Conservation (phyloP, 2,888 invertebrate species). For the Argyra leucocephala region DNA sequence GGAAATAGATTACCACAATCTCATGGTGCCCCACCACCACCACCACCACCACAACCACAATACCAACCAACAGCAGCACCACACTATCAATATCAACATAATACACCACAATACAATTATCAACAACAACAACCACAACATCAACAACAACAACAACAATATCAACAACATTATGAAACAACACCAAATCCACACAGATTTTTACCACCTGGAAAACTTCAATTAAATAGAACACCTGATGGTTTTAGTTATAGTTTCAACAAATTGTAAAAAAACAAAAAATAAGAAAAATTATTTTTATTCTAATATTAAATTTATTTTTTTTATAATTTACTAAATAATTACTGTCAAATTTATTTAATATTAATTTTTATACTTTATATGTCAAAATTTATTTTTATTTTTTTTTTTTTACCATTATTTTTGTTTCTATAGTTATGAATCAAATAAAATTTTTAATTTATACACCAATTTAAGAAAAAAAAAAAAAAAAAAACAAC, state of each 20-base stretch:
- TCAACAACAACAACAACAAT: slow-evolving; percentile 35
- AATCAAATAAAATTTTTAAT: background rate
- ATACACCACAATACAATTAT: slow-evolving; percentile 36
- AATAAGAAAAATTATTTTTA: too few relatives aligned
- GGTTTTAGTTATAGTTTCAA: slow-evolving; percentile 81
- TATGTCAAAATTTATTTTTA: background rate
- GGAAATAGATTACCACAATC: slow-evolving; percentile 36
- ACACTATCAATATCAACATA: slow-evolving; percentile 44
- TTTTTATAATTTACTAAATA: background rate
- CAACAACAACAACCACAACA: slow-evolving; percentile 25
- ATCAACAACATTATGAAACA: slow-evolving; percentile 44
- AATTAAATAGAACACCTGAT: slow-evolving; percentile 76
- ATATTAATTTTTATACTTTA: background rate
- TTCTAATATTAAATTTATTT: background rate
- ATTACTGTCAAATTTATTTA: background rate
- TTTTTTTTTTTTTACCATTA: background rate
- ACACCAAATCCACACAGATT: slow-evolving; percentile 66
- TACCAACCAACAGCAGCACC: slow-evolving; percentile 33
- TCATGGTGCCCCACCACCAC: slow-evolving; percentile 43
- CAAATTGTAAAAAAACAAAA: slow-evolving; percentile 47
- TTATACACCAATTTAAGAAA: background rate
- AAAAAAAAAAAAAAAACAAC: background rate
- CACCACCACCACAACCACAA: slow-evolving; percentile 28
- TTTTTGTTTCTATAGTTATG: background rate
- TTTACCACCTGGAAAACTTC: slow-evolving; percentile 77